Base-by-base conservation (phyloP, 35 echinoderm and acorn worm species). In the Lytechinus variegatus region DNA sequence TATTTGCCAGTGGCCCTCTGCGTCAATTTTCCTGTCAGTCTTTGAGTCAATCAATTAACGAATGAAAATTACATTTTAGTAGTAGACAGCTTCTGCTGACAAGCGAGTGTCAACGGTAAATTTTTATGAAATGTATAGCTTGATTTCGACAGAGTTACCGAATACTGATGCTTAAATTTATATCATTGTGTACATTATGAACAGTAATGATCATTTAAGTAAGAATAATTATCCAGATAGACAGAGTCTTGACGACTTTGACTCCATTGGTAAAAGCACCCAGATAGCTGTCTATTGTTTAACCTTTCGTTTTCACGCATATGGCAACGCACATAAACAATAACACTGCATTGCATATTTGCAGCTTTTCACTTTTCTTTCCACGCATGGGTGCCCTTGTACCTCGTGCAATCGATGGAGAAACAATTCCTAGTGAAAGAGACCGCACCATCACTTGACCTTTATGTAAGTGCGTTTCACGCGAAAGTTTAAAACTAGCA, bases 311-410 rank as follows among this genome's bases (percentile, higher is more conserved):
- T 79, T 79, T 24, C 16, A 79, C 19, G 14, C 66, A 79, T 79
- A 79, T 79, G 66, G 66, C 66, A 79, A 79, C 66, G 66, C 66
- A 79, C 66, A 79, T 79, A 79, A 79, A 79, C 66, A 79, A 79
- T 79, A 79, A 79, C 66, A 79, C 19, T 79, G 19, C 66, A 79
- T 4, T 8, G 2, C 4, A 14, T 6, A 71, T 21, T 6, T 6
- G 61, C 61, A 79, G 66, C 66, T 24, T 71, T 71, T 13, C 61
- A 79, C 33, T 79, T 79, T 24, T 79, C 16, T 24, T 13, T 58
- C 56, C 56, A 58, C n/a, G 66, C 66, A 79, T 79, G 66, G 14
- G 66, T 79, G 66, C 19, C 8, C 2, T 44, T 44, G 33, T 44
- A 44, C 33, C 33, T 44, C 33, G 33, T 44, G 33, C 33, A 44